These are phyloP conservation scores for Drosophila varians DNA, from an alignment of 1,140 invertebrate species.

Conservation along the genomic window DNA sequence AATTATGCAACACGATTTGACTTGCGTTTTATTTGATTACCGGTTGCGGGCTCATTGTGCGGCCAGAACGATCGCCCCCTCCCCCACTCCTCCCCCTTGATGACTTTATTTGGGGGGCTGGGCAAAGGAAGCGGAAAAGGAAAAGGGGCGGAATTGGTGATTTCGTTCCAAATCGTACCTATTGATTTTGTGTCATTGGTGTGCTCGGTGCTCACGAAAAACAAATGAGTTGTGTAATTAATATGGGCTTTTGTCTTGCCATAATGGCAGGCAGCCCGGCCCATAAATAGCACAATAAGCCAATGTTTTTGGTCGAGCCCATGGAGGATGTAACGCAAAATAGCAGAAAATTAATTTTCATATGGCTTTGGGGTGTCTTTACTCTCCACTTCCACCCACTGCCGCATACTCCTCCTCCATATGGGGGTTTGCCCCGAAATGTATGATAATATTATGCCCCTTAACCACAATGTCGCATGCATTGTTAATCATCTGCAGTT, in stretches of 20 bases:
- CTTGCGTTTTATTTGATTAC: conserved; percentile 76
- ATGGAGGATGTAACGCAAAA: conserved; percentile 41
- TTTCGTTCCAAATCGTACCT: conserved; percentile 20
- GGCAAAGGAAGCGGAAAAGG: no score
- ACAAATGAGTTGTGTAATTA: conserved; percentile 79
- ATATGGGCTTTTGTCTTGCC: conserved; percentile 64
- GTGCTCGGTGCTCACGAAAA: conserved; percentile 40
- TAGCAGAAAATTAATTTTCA: conserved; percentile 76
- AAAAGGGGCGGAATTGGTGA: neutral
- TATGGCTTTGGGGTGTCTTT: conserved; percentile 37
- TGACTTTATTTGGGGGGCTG: conserved; percentile 50
- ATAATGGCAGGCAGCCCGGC: conserved; percentile 68
- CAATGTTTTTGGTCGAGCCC: conserved; percentile 34
- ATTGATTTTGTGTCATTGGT: conserved; percentile 71
- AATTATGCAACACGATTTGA: conserved; percentile 71
- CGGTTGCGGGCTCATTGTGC: conserved; percentile 39
- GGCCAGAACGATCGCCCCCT: neutral
- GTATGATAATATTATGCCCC: conserved; percentile 77
- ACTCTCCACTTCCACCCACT: neutral
- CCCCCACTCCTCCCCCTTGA: conserved; percentile 32
- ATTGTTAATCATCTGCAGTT: conserved; percentile 82
- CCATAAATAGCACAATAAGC: conserved; percentile 74
- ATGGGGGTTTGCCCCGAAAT: conserved; percentile 34
- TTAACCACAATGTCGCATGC: conserved; percentile 78
- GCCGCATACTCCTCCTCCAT: no score